A percentile compares a stretch with the other conserved stretches of the same genome.
These are phyloP conservation scores for Chironomus tentans DNA, from an alignment of 2,888 invertebrate species.

Conservation along the genomic window DNA sequence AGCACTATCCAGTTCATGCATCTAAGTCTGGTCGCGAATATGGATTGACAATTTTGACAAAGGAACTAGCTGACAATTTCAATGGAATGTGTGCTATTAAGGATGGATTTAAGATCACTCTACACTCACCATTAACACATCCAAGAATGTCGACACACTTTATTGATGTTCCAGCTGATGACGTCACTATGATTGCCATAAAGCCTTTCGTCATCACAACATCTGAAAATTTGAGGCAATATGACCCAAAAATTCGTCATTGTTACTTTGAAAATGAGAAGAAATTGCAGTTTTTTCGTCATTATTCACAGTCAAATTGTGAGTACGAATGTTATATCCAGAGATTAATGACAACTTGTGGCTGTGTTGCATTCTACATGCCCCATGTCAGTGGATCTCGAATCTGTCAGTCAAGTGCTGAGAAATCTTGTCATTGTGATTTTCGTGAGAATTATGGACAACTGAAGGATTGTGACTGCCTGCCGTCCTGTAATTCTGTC, in stretches of 20 bases:
- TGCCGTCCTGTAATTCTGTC: background rate
- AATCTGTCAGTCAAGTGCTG: background rate
- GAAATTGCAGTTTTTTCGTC: slow-evolving; percentile 53
- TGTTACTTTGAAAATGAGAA: slow-evolving; percentile 62
- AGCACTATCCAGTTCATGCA: background rate
- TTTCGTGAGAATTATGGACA: background rate
- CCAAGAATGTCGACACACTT: background rate
- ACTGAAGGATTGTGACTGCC: background rate
- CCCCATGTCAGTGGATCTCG: background rate
- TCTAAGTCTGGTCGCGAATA: background rate
- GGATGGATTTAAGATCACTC: background rate
- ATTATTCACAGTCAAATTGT: slow-evolving; percentile 65
- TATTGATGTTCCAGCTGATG: background rate
- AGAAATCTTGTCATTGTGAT: background rate
- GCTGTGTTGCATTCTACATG: slow-evolving; percentile 63
- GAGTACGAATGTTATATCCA: slow-evolving; percentile 53
- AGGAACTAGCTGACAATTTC: background rate
- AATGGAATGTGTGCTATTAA: background rate
- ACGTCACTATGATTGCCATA: background rate
- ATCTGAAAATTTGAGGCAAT: background rate
- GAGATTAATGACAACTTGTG: slow-evolving; percentile 40
- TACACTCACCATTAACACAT: background rate
- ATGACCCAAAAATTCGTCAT: slow-evolving; percentile 41
- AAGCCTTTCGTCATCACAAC: background rate
- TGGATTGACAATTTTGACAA: background rate